phyloP scores from a whole-genome alignment of 2,113 vertebrate species.

The Misgurnus anguillicaudatus region DNA sequence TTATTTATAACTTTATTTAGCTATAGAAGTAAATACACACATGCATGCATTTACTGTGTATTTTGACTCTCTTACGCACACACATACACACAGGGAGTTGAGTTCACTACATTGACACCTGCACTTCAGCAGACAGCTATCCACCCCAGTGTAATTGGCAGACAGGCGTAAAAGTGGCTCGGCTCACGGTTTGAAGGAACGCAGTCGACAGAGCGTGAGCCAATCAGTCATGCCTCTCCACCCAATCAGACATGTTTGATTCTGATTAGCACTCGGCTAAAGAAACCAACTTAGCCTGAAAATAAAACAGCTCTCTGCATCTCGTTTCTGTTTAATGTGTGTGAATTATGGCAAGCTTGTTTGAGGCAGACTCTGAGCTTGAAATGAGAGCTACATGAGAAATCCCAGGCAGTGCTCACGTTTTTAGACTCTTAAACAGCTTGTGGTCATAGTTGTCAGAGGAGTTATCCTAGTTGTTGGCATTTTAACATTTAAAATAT shows the following conservation, averaged over 20 bases:
- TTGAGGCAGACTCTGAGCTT: slow-evolving; percentile 22
- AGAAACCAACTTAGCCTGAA: slow-evolving; percentile 48
- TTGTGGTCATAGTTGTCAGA: not conserved
- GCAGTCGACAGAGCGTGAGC: slow-evolving; percentile 52
- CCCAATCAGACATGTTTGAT: slow-evolving; percentile 60
- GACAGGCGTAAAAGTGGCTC: slow-evolving; percentile 56
- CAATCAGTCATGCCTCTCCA: slow-evolving; percentile 60
- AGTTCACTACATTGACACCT: slow-evolving; percentile 54
- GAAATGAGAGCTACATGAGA: slow-evolving; percentile 38
- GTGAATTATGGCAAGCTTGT: slow-evolving; percentile 47
- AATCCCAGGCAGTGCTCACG: slow-evolving; percentile 13
- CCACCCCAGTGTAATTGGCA: slow-evolving; percentile 50
- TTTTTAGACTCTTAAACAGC: slow-evolving; percentile 2
- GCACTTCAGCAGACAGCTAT: slow-evolving; percentile 46
- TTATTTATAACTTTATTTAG: too few relatives aligned
- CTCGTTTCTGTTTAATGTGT: slow-evolving; percentile 48
- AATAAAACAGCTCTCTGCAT: slow-evolving; percentile 52
- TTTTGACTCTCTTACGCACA: slow-evolving; percentile 19
- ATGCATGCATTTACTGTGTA: slow-evolving; percentile 3
- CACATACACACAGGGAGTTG: not conserved
- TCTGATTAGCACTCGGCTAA: slow-evolving; percentile 55
- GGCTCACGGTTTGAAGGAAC: slow-evolving; percentile 39
- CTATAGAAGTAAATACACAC: not conserved
- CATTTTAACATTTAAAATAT: not conserved
- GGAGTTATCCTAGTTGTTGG: not conserved